Percentiles rank a stretch among this genome's conserved stretches.
Evolutionary conservation across 1,140 invertebrate species (phyloP).

Genomic region (Saccostrea echinata): DNA sequence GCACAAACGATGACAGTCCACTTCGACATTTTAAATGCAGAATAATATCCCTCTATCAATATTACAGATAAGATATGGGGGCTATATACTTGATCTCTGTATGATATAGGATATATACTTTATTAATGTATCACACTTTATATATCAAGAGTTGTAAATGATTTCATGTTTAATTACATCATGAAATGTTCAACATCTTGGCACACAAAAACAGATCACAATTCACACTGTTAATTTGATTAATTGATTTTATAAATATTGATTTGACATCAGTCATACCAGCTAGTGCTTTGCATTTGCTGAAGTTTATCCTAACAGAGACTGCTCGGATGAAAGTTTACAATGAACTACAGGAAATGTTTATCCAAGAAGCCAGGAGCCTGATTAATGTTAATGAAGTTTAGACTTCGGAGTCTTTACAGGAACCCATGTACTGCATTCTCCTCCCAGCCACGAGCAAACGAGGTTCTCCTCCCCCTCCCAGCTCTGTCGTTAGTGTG

Average conservation of each 20-base stretch:
- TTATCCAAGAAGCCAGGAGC: background rate
- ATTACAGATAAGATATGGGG: background rate
- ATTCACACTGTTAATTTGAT: slow-evolving; percentile 13
- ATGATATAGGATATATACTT: background rate
- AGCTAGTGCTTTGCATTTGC: background rate
- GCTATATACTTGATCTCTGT: background rate
- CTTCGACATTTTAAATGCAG: background rate
- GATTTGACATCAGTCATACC: background rate
- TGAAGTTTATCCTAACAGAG: background rate
- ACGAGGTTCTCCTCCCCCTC: background rate
- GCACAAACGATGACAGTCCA: background rate
- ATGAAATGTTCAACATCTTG: slow-evolving; percentile 7
- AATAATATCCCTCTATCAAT: background rate
- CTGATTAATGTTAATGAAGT: background rate
- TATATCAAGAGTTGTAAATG: background rate
- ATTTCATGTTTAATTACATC: background rate
- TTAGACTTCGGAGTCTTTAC: background rate
- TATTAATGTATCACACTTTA: background rate
- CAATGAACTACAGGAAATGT: background rate
- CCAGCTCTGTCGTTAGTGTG: background rate
- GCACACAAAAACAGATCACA: slow-evolving; percentile 32
- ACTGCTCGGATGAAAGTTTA: background rate
- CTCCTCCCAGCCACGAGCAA: background rate
- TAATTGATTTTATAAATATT: background rate
- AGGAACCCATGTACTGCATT: background rate